Evolutionary conservation across 2,888 invertebrate species (phyloP), one percentile per base, ranked within the genome.

Genomic region (Caenorhabditis sp.): DNA sequence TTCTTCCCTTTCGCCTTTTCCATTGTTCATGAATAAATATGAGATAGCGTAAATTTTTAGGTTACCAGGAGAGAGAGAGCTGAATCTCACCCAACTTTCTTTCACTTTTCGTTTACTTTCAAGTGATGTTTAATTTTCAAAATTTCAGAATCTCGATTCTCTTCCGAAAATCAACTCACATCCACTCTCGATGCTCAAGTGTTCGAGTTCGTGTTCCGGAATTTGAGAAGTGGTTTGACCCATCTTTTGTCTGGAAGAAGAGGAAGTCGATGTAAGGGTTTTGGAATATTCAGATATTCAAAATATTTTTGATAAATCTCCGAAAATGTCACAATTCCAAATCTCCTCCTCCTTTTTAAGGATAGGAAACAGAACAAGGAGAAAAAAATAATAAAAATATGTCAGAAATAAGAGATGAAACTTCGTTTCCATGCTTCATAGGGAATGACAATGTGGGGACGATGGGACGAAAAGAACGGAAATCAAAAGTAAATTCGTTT

Each of bases 161-260:
- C 49, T 19, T 47, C 6, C 49, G 22, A 7, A 38, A 22, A 68
- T 28, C 26, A 64, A 80, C 89, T 86, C 82, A 89, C 89, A 76
- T 85, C 89, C 89, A 75, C 88, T 88, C 74, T 88, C 89, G 80
- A 88, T 86, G 86, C 87, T 87, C 69, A 89, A 80, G 73, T 85
- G 79, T 66, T 89, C 88, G 58, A 89, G 84, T 59, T 88, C 88
- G 77, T 85, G 85, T 59, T 86, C 88, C 51, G 88, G 89, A 72
- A 89, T 85, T 59, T 82, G 83, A 72, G 88, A 88, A 41, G 84
- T 83, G 44, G 84, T 80, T 56, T 86, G 83, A 51, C 89, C 89
- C 89, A 89, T 89, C 41, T 24, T 70, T 31, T 28, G 47, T 24
- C 47, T 51, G 31, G 22, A 38, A 38, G n/a, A 16, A 7, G 26